Evolutionary conservation across 1,140 invertebrate species (phyloP).

Genomic region (Nebria ingens): DNA sequence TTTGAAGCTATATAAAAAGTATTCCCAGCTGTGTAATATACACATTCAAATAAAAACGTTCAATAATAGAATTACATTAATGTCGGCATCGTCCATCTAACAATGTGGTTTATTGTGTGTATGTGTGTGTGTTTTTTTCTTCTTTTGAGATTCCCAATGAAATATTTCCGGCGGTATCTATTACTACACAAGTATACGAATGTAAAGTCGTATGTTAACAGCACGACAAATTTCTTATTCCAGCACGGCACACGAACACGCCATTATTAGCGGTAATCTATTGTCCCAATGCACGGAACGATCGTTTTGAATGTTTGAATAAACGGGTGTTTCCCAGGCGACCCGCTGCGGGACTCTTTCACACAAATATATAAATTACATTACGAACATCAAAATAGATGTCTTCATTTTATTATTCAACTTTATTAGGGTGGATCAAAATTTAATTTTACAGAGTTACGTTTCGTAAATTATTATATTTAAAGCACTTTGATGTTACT

Average conservation of each 20-base stretch:
- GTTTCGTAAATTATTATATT: no score
- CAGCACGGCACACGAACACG: constrained; percentile 1
- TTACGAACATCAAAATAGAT: constrained; percentile 4
- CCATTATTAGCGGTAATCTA: constrained; percentile 2
- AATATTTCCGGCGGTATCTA: constrained; percentile 1
- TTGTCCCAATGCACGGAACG: constrained; percentile 4
- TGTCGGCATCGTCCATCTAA: no score
- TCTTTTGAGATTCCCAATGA: neutral
- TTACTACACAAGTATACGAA: neutral
- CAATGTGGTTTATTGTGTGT: no score
- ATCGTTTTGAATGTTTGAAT: constrained; percentile 1
- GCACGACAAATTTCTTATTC: constrained; percentile 5
- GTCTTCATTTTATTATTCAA: constrained; percentile 3
- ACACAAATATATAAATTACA: constrained; percentile 1
- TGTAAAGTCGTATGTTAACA: neutral
- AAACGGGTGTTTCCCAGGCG: neutral
- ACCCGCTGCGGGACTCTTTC: neutral
- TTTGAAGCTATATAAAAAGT: no score
- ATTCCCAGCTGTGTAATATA: no score
- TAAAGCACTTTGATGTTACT: no score
- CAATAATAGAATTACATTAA: no score
- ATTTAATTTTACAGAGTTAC: constrained; percentile 5
- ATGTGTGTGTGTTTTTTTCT: no score
- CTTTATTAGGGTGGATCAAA: neutral
- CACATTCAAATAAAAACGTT: no score